Percentiles rank a stretch among this genome's conserved stretches.
These are phyloP conservation scores for Eumeta japonica DNA, from an alignment of 1,140 invertebrate genomes.

Conservation along the genomic window DNA sequence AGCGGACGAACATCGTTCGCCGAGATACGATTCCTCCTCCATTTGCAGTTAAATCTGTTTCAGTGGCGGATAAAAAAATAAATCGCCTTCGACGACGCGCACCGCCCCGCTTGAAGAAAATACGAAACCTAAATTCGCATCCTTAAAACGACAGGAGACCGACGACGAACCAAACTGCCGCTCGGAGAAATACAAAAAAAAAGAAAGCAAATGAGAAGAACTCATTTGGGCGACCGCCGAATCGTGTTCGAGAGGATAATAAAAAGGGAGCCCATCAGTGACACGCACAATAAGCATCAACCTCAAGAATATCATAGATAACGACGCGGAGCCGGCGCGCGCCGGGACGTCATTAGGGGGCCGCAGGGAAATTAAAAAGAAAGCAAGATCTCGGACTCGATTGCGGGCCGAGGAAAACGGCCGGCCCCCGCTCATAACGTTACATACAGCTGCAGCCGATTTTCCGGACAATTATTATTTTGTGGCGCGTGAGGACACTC, in stretches of 20 bases:
- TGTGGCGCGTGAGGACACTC: constrained; percentile 52
- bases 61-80: too few relatives aligned
- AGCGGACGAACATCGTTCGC: too few relatives aligned
- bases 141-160: constrained; percentile 9
- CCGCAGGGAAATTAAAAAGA: constrained; percentile 60
- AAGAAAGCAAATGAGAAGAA: constrained; percentile 51
- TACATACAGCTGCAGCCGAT: constrained; percentile 54
- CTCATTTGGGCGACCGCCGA: constrained; percentile 51
- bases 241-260: constrained; percentile 57
- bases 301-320: constrained; percentile 59
- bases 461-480: constrained; percentile 60
- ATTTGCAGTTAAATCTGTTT: constrained; percentile 2
- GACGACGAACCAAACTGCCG: constrained; percentile 44
- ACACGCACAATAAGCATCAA: constrained; percentile 59
- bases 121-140: constrained; percentile 6
- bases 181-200: constrained; percentile 54
- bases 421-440: constrained; percentile 52
- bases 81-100: too few relatives aligned
- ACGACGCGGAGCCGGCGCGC: constrained; percentile 26
- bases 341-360: constrained; percentile 52
- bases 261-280: constrained; percentile 57
- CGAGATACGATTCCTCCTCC: not conserved
- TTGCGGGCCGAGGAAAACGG: constrained; percentile 47
- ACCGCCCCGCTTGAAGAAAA: too few relatives aligned
- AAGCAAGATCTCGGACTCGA: constrained; percentile 56